Percentiles rank a stretch among this genome's conserved stretches.
Conservation (phyloP, 2,888 invertebrate species). For the Phalera bucephala region DNA sequence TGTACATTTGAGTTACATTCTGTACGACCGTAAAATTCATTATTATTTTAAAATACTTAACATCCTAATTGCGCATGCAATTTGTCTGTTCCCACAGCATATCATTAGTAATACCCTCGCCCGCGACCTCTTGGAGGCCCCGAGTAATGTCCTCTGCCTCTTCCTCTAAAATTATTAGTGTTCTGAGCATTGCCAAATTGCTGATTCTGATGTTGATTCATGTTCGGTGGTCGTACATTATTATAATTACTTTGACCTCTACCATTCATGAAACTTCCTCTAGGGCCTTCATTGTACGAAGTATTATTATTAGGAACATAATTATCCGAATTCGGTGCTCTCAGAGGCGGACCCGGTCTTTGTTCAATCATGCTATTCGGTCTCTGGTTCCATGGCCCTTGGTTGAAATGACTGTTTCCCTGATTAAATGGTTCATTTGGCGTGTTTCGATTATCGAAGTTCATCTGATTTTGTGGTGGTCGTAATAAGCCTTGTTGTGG, state of each 20-base stretch:
- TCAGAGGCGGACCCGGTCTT: conserved; percentile 9
- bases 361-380: conserved; percentile 13
- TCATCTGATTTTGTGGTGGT: conserved; percentile 13
- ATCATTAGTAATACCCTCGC: conserved; percentile 32
- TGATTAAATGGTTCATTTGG: not conserved
- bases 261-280: conserved; percentile 48
- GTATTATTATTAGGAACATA: conserved; percentile 11
- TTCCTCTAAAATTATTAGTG: conserved; percentile 44
- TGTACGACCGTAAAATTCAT: not conserved
- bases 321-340: conserved; percentile 13
- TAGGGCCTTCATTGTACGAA: conserved; percentile 36
- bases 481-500: conserved; percentile 7
- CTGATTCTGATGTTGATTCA: conserved; percentile 26
- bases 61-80: not conserved
- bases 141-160: conserved; percentile 42
- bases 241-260: conserved; percentile 35
- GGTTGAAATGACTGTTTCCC: conserved; percentile 10
- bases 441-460: conserved; percentile 6
- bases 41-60: not conserved
- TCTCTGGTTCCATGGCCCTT: conserved; percentile 3
- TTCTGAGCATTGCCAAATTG: conserved; percentile 36
- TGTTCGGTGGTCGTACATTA: conserved; percentile 23
- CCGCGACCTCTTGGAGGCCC: conserved; percentile 51
- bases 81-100: no score
- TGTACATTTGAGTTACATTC: not conserved